A percentile compares a stretch with the other conserved stretches of the same genome.
phyloP scores from a whole-genome alignment of 1,140 invertebrate species.

The Eriosoma lanigerum region DNA sequence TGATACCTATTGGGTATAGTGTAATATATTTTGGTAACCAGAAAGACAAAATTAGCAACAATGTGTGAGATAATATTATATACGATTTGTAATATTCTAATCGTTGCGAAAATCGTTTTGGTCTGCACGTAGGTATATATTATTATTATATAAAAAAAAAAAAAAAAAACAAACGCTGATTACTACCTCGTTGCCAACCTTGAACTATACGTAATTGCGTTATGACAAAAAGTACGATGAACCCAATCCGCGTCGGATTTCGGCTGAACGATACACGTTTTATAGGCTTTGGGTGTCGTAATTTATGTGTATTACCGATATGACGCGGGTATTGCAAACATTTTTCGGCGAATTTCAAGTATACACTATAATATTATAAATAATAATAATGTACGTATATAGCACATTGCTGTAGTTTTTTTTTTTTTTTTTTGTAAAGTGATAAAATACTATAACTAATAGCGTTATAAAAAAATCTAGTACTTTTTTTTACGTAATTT shows the following conservation, averaged over 20 bases:
- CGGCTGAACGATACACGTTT: neutral
- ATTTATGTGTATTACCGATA: neutral
- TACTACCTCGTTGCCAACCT: slow-evolving; percentile 4
- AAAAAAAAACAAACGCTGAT: neutral
- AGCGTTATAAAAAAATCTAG: no score
- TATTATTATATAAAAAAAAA: no score
- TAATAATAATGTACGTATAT: no score
- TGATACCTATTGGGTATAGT: no score
- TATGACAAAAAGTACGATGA: slow-evolving; percentile 28
- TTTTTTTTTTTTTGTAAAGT: no score
- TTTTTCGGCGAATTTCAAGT: neutral
- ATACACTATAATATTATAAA: neutral
- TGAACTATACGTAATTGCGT: slow-evolving; percentile 42
- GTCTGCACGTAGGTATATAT: neutral
- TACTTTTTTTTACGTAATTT: no score
- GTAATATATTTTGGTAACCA: no score
- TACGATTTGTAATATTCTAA: neutral
- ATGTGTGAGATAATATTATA: neutral
- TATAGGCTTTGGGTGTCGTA: neutral
- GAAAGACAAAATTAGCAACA: neutral
- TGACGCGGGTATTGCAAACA: neutral
- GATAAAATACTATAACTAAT: no score
- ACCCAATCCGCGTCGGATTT: neutral
- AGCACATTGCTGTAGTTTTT: no score
- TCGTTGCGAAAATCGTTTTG: slow-evolving; percentile 35